Base-by-base conservation (phyloP, 1,140 invertebrate species). In the Zaprionus taronus region DNA sequence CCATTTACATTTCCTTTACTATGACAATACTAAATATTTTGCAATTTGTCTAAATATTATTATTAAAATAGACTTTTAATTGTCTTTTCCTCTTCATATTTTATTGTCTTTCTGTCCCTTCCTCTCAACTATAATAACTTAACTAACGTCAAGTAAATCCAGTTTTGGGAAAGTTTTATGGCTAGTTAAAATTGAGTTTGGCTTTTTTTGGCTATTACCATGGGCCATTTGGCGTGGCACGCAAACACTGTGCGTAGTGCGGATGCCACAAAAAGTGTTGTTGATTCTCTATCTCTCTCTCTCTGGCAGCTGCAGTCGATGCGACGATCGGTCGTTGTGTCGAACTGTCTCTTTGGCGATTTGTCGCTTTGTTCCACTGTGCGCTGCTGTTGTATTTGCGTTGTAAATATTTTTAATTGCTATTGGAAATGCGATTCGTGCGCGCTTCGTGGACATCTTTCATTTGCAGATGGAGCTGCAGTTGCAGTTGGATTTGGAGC, bases 351-450 rank as follows among this genome's bases (percentile, higher is more conserved):
- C 53, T 34, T 28, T 26, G 64, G 31, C 80, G 77, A 78, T 75
- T 70, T 62, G 84, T 89, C 77, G 77, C 78, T 68, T 49, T 62
- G 72, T 65, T 58, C 22, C 51, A 15, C 69, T 73, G 83, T 77
- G 72, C n/a, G 56, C 78, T 56, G 75, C 66, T 38, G 4, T 2
- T 38, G 79, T 77, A 90, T 90, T 90, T 90, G 85, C 85, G 81
- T 90, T 90, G 85, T 83, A 90, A 90, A 90, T 90, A 90, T 90
- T 90, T 90, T 90, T 90, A 90, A 90, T 90, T 90, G 85, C 85
- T 82, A 82, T 82, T 80, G 85, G 85, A 85, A 90, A 85, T 76
- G 84, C 77, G 80, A 66, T 73, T 72, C 79, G 76, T 85, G 79
- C 72, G 86, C 85, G 70, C 85, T 58, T 81, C 79, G 73, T 79